Percentiles rank a stretch among this genome's conserved stretches.
Evolutionary conservation across 2,888 invertebrate species (phyloP).

Genomic region (Drosophila quinaria): DNA sequence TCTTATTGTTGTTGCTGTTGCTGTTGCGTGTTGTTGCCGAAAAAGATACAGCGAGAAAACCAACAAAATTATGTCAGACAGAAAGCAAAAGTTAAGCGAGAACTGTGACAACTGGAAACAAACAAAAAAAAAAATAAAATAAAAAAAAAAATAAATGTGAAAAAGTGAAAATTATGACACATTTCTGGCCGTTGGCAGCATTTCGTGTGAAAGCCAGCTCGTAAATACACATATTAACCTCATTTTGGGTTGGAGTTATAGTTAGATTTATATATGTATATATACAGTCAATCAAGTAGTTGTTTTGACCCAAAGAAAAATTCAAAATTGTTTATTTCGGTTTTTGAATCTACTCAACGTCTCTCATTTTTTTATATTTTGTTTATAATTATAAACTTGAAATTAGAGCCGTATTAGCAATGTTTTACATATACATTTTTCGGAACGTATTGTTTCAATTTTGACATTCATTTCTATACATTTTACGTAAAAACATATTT

Average conservation of each 20-base stretch:
- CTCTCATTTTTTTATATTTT: no score
- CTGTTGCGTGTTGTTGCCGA: slow-evolving; percentile 39
- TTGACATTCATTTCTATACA: no score
- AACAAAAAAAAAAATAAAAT: slow-evolving; percentile 24
- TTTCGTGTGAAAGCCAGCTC: slow-evolving; percentile 51
- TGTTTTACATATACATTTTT: no score
- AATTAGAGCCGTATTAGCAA: no score
- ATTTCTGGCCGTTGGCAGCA: slow-evolving; percentile 27
- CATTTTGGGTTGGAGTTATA: slow-evolving; percentile 48
- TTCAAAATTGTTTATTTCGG: neutral
- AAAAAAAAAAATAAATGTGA: slow-evolving; percentile 35
- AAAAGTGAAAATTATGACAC: slow-evolving; percentile 76
- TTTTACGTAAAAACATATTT: no score
- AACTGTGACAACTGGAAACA: slow-evolving; percentile 56
- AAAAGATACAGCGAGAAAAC: slow-evolving; percentile 15
- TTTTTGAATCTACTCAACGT: no score
- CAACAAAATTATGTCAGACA: slow-evolving; percentile 53
- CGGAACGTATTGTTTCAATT: no score
- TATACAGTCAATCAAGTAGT: neutral
- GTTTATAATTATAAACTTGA: no score
- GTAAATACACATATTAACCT: slow-evolving; percentile 83
- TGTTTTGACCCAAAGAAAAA: neutral
- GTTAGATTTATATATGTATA: slow-evolving; percentile 1
- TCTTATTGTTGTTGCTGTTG: slow-evolving; percentile 16
- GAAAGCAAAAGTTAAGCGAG: slow-evolving; percentile 71